phyloP scores from a whole-genome alignment of 2,888 invertebrate species.

The Heliconius sara region DNA sequence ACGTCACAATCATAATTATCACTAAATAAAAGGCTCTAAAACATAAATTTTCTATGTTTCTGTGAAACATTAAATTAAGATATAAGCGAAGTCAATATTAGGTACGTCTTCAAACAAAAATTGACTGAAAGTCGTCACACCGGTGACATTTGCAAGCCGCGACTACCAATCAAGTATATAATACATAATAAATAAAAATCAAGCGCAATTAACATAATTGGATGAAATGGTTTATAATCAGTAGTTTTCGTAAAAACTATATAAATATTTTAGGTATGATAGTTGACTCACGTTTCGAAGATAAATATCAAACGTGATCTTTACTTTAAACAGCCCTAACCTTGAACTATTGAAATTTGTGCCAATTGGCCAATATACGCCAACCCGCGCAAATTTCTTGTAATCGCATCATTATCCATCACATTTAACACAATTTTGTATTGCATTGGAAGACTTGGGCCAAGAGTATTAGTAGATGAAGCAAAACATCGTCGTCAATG shows the following conservation, averaged over 20 bases:
- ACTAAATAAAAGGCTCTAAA: too few relatives aligned
- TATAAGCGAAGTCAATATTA: background rate
- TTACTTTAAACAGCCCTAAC: conserved; percentile 56
- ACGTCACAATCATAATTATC: too few relatives aligned
- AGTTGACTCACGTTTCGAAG: conserved; percentile 26
- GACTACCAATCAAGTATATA: conserved; percentile 34
- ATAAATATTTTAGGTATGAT: conserved; percentile 14
- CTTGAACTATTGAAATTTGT: conserved; percentile 55
- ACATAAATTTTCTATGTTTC: background rate
- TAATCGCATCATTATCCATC: conserved; percentile 13
- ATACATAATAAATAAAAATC: conserved; percentile 42
- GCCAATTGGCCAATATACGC: conserved; percentile 27
- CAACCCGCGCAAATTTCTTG: conserved; percentile 19
- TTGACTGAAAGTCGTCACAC: conserved; percentile 42
- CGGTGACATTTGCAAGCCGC: conserved; percentile 41
- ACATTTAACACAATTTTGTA: conserved; percentile 10
- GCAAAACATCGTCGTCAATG: background rate
- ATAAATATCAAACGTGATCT: conserved; percentile 45
- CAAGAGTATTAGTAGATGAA: background rate
- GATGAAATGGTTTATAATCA: conserved; percentile 44
- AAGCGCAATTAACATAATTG: conserved; percentile 44
- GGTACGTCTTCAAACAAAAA: conserved; percentile 28
- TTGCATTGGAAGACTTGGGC: background rate
- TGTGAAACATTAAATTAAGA: background rate
- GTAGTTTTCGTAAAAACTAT: conserved; percentile 30